phyloP scores from a whole-genome alignment of 2,797 vertebrate genomes.

The Trachops cirrhosus region DNA sequence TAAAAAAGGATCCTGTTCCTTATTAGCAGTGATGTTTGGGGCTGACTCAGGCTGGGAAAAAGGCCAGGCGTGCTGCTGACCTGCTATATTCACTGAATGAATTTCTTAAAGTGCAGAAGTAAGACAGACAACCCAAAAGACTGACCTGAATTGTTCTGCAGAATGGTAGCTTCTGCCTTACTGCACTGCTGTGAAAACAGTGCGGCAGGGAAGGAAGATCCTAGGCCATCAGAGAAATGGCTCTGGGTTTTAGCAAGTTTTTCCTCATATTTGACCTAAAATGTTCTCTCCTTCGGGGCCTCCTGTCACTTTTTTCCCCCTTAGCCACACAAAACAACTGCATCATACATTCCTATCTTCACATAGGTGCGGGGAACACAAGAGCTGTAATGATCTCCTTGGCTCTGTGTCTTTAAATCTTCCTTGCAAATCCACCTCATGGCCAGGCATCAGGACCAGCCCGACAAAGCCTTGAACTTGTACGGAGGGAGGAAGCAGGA shows the following conservation, averaged over 20 bases:
- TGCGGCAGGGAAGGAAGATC: neutral
- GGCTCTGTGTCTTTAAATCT: neutral
- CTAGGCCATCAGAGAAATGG: neutral
- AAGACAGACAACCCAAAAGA: neutral
- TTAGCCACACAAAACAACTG: neutral
- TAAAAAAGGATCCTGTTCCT: conserved; percentile 19
- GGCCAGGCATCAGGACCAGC: neutral
- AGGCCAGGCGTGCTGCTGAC: neutral
- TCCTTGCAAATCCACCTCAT: neutral
- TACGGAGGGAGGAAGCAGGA: neutral
- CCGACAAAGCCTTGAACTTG: neutral
- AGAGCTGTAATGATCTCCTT: neutral
- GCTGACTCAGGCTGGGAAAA: neutral
- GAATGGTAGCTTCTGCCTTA: neutral
- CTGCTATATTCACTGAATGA: neutral
- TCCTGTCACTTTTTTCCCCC: neutral
- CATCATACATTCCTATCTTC: neutral
- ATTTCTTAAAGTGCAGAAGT: neutral
- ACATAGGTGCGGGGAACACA: neutral
- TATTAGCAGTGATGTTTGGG: neutral
- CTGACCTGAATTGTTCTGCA: neutral
- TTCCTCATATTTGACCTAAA: neutral
- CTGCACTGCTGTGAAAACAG: neutral
- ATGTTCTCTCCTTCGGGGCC: neutral
- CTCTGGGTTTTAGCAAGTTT: neutral